Percentiles rank a stretch among this genome's conserved stretches.
Evolutionary conservation across 2,113 vertebrate genomes (phyloP).

Genomic region (Poeciliopsis prolifica): DNA sequence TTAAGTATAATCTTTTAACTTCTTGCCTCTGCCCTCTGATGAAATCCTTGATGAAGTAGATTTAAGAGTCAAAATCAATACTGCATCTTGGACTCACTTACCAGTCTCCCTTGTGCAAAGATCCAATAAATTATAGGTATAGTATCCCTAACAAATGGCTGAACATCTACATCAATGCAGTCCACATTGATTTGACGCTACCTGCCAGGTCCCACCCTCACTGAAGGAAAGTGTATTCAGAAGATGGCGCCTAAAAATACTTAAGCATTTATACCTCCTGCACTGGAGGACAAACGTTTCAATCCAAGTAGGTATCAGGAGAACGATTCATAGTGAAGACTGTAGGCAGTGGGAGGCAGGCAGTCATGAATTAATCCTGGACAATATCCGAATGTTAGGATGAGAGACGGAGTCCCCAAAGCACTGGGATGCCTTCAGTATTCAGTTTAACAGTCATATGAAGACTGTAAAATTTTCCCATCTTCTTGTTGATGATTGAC

Average conservation of each 20-base stretch:
- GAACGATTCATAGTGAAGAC: not conserved
- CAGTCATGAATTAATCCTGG: not conserved
- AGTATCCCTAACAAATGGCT: slow-evolving; percentile 37
- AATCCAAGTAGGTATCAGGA: slow-evolving; percentile 31
- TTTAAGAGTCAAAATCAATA: slow-evolving; percentile 46
- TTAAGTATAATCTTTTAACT: slow-evolving; percentile 7
- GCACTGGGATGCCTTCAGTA: not conserved
- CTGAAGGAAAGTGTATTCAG: slow-evolving; percentile 15
- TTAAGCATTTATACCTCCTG: slow-evolving; percentile 19
- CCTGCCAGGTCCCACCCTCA: slow-evolving; percentile 18
- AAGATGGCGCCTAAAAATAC: slow-evolving; percentile 49
- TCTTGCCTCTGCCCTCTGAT: not conserved
- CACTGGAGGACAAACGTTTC: slow-evolving; percentile 23
- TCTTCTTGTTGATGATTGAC: not conserved
- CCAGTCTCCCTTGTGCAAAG: slow-evolving; percentile 16
- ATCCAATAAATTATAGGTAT: slow-evolving; percentile 23
- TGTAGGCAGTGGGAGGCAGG: not conserved
- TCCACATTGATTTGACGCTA: slow-evolving; percentile 35
- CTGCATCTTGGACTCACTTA: slow-evolving; percentile 20
- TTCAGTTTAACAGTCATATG: not conserved
- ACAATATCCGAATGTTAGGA: not conserved
- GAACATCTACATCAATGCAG: slow-evolving; percentile 18
- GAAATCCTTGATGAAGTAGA: slow-evolving; percentile 30
- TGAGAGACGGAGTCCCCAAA: not conserved
- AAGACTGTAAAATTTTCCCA: not conserved